Evolutionary conservation across 2,113 vertebrate species (phyloP).

Genomic region (Elachura formosa): DNA sequence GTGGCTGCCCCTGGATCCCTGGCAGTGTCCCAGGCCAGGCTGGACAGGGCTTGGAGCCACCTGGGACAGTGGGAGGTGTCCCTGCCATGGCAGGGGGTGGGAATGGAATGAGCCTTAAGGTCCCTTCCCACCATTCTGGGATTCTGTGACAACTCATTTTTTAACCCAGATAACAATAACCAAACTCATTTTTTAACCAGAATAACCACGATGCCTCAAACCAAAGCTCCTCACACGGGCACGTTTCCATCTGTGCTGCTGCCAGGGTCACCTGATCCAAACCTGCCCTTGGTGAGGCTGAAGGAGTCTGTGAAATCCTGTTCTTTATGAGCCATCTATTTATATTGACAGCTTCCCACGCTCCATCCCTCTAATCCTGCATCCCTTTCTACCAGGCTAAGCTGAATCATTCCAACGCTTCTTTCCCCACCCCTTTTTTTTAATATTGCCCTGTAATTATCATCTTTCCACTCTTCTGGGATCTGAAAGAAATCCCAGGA

Average conservation of each 20-base stretch:
- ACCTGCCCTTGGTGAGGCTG: background rate
- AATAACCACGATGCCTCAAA: background rate
- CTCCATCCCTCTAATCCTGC: background rate
- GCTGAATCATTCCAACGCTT: background rate
- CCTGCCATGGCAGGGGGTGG: background rate
- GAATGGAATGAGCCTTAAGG: background rate
- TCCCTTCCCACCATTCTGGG: background rate
- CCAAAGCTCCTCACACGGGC: background rate
- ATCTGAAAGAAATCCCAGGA: background rate
- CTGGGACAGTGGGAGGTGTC: accelerated
- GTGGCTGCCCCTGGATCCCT: background rate
- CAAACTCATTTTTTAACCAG: background rate
- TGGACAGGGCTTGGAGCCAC: accelerated
- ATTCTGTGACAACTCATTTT: background rate
- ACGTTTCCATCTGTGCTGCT: background rate
- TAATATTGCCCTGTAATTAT: background rate
- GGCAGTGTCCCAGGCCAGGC: accelerated
- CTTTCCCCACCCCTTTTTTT: background rate
- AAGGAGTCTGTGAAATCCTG: background rate
- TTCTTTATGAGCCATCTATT: background rate
- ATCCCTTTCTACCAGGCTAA: background rate
- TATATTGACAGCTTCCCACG: background rate
- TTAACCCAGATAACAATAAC: too few species aligned
- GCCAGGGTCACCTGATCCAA: background rate
- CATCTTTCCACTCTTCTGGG: background rate